phyloP scores from a whole-genome alignment of 2,797 vertebrate genomes.

The Smutsia gigantea region DNA sequence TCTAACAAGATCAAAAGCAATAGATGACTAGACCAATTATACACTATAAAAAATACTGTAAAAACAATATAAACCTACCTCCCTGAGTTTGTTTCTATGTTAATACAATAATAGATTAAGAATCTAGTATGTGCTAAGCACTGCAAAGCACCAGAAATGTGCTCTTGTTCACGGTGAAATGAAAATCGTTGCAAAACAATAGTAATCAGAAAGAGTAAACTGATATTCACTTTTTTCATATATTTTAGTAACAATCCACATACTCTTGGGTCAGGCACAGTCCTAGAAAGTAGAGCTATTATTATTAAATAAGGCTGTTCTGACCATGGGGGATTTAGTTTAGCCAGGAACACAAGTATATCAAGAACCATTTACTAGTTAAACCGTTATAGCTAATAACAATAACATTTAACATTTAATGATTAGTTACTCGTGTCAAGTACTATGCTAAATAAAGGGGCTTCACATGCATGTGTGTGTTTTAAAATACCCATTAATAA shows the following conservation, averaged over 20 bases:
- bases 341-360: not conserved
- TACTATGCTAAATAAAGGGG: not conserved
- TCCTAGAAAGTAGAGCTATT: conserved; percentile 2
- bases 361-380: not conserved
- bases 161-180: not conserved
- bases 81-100: not conserved
- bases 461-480: not conserved
- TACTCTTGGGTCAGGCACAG: not conserved
- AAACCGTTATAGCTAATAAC: not conserved
- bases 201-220: not conserved
- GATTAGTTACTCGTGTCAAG: not conserved
- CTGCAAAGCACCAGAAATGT: not conserved
- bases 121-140: not conserved
- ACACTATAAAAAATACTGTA: not conserved
- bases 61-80: not conserved
- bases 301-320: not conserved
- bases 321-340: not conserved
- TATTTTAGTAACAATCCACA: not conserved
- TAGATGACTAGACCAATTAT: not conserved
- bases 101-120: not conserved
- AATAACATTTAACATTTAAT: not conserved
- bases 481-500: not conserved
- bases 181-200: not conserved
- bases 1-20: not conserved
- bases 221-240: not conserved